Conservation (phyloP, 2,888 invertebrate genomes). For the Frankliniella intonsa region DNA sequence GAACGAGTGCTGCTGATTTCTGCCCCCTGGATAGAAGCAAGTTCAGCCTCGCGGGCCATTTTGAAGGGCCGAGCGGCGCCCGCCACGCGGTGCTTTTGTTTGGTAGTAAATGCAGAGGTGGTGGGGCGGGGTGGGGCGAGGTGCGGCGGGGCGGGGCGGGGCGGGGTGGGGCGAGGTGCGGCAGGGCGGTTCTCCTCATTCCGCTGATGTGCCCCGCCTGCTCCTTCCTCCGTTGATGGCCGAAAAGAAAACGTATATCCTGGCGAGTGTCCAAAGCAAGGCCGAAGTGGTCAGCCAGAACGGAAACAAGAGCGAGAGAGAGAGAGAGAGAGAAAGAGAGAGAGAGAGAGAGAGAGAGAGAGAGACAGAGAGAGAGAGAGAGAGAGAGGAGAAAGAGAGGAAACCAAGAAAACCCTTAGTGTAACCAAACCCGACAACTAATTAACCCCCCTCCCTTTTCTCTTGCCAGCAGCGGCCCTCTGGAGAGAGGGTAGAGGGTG, state of each 20-base stretch:
- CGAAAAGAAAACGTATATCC: conserved; percentile 25
- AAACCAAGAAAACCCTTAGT: conserved; percentile 22
- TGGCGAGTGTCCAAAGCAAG: conserved; percentile 26
- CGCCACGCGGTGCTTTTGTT: not conserved
- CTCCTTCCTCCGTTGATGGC: conserved; percentile 6
- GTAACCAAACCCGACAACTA: conserved; percentile 26
- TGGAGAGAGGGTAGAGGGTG: not conserved
- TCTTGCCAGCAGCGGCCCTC: not conserved
- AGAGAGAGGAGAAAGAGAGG: not conserved
- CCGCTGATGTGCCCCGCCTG: not conserved
- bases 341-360: not conserved
- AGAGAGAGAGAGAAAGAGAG: not conserved
- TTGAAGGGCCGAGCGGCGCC: not conserved
- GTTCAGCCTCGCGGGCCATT: not conserved
- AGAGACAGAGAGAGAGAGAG: not conserved
- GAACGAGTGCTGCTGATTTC: no score
- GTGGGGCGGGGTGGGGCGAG: no score
- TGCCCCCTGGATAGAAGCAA: not conserved
- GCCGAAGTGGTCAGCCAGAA: conserved; percentile 25
- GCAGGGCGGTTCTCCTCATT: not conserved
- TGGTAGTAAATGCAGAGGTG: no score
- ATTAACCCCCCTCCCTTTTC: conserved; percentile 8
- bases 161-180: not conserved
- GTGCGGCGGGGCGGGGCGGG: no score
- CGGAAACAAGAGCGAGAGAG: not conserved